These are phyloP conservation scores for Rhipidura dahli DNA, from an alignment of 2,113 vertebrate genomes.

Conservation along the genomic window DNA sequence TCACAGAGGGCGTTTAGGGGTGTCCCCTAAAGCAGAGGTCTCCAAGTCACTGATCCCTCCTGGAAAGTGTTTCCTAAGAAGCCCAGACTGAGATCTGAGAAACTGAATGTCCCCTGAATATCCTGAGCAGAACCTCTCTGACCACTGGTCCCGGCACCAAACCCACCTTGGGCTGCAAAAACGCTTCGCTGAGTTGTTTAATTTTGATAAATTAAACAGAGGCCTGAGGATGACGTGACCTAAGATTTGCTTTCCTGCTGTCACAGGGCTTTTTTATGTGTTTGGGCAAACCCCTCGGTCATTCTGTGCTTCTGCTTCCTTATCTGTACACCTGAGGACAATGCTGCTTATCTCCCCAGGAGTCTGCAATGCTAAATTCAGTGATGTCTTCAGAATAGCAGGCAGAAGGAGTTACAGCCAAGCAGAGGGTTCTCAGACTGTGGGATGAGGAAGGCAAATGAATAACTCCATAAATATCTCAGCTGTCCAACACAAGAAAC, in stretches of 20 bases:
- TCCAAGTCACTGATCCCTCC: neutral
- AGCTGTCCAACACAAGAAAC: neutral
- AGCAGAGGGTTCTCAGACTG: neutral
- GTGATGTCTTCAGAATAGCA: neutral
- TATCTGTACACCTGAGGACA: neutral
- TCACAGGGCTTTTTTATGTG: neutral
- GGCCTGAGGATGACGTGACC: neutral
- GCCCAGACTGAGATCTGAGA: neutral
- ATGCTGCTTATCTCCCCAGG: neutral
- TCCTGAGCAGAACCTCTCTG: neutral
- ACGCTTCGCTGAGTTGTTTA: accelerated
- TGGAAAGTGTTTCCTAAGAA: neutral
- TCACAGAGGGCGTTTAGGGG: neutral
- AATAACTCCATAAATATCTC: neutral
- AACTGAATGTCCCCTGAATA: neutral
- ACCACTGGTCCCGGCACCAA: neutral
- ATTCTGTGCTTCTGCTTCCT: neutral
- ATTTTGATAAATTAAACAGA: neutral
- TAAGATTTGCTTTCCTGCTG: neutral
- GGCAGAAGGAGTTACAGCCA: neutral
- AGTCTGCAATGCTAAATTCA: neutral
- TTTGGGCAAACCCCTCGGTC: neutral
- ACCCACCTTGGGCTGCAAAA: neutral
- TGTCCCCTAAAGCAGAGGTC: neutral
- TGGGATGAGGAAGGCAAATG: neutral